phyloP scores from a whole-genome alignment of 2,113 vertebrate species.

The Litocranius walleri region DNA sequence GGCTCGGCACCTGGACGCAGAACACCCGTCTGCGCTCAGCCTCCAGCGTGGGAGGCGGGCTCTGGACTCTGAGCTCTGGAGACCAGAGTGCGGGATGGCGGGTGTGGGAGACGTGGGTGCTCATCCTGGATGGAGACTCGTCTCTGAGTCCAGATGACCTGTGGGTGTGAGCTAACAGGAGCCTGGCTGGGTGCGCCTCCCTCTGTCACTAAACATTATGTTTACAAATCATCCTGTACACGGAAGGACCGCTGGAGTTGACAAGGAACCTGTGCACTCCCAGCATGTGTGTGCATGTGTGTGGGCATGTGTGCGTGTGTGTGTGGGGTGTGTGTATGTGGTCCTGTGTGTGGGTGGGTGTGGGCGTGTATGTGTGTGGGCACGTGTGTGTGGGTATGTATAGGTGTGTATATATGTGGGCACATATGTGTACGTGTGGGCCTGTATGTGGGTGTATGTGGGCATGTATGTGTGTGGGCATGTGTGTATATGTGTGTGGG shows the following conservation, averaged over 20 bases:
- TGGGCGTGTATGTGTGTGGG: accelerated
- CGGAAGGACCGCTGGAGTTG: not conserved
- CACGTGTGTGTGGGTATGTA: accelerated
- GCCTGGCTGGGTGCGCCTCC: not conserved
- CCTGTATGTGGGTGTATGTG: too few species aligned
- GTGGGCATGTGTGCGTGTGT: not conserved
- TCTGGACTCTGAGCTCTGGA: not conserved
- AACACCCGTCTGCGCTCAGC: accelerated
- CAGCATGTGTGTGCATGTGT: not conserved
- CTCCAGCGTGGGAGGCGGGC: accelerated
- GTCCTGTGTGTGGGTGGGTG: too few species aligned
- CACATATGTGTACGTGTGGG: too few species aligned
- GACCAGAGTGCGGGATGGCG: accelerated
- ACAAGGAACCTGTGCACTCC: not conserved
- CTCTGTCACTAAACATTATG: not conserved
- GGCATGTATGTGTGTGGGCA: too few species aligned
- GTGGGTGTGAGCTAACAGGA: accelerated
- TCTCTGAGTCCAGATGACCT: accelerated
- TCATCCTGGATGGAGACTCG: accelerated
- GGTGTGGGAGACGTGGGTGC: accelerated
- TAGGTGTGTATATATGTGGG: accelerated
- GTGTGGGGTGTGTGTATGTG: accelerated
- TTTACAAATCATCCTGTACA: not conserved
- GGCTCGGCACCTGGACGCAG: accelerated
- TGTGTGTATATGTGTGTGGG: too few species aligned